Base-by-base conservation (phyloP, 2,797 vertebrate genomes). In the Megaceryle alcyon region DNA sequence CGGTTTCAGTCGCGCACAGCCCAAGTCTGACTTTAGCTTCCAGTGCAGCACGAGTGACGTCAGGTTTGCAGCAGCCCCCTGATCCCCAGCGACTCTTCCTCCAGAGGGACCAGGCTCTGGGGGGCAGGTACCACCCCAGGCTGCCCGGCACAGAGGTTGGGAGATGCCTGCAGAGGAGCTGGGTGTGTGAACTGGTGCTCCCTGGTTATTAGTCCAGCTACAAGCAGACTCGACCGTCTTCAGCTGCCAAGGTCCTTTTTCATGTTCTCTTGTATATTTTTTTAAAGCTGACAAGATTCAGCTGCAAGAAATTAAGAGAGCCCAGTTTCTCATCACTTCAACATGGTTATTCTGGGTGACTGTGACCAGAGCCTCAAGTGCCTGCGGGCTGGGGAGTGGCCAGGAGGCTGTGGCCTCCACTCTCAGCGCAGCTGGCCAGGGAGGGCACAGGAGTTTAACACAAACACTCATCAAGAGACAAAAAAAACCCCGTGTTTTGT, bases 151-250 rank as follows among this genome's bases (percentile, higher is more conserved):
- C 4, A 5, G 63, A 2, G 9, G 35, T 0, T 8, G 31, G n/a
- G 66, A 43, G 7, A 5, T 0, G 5, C 19, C 12, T 2, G 25
- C 3, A 2, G 44, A 68, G 39, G 53, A 83, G 20, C 51, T 15
- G 31, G 9, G 44, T 4, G 0, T 1, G 29, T 3, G n/a, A 22
- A 35, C 11, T 2, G n/a, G 31, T 0, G 0, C 63, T 72, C 19
- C 12, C 26, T 8, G 2, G 25, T 9, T 37, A 19, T 12, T 28
- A 41, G 7, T 8, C 23, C 46, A 19, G 49, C 49, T 21, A 19
- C 0, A 21, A 60, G 43, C 22, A 44, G 23, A 56, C n/a, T 61
- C 6, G 2, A 13, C 6, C 6, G 9, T 6, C 77, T 79, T n/a
- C 56, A 44, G 88, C 70, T 86, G 77, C 69, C 61, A 78, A 80